Evolutionary conservation across 2,888 invertebrate genomes (phyloP), one percentile per base, ranked within the genome.

Genomic region (Ditylenchus weischeri): DNA sequence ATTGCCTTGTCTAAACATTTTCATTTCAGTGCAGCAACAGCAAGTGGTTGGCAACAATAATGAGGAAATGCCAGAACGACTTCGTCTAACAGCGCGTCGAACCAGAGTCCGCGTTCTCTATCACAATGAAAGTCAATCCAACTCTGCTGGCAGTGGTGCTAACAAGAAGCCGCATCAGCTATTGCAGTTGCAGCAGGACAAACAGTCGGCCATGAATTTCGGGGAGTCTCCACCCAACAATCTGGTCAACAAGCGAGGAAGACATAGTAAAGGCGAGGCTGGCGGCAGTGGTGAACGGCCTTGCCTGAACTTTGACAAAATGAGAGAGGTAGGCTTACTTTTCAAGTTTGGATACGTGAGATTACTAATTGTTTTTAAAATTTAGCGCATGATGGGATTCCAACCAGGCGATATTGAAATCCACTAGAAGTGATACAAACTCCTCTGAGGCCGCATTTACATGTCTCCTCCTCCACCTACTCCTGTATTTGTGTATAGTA

Each of bases 301-400:
- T 10, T 73, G 73, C 21, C 61, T 73, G 21, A 65, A 73, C 61
- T 73, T 73, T 65, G 73, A 73, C 58, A 73, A 73, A 67, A 73
- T 73, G 73, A 69, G 73, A 38, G 72, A 74, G 73, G 72, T 72
- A 43, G n/a, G 29, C 29, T 29, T 29, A 5, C 5, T 29, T 57
- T 6, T 23, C 2, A 57, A 29, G 23, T 19, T 29, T 29, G 5
- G n/a, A 57, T 7, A 18, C 2, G 19, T 57, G 5, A 23, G 19
- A 21, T 29, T 19, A 5, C 23, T 57, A 19, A 19, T 23, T 18
- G 1, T 35, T 11, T 62, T 47, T 43, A 7, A 0, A 62, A 43
- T 62, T 62, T 29, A 62, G 62, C 62, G 62, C 38, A 62, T 62
- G 62, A 62, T 62, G 62, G 48, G 62, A 49, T 54, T 54, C 54